Evolutionary conservation across 2,797 vertebrate genomes (phyloP), one percentile per base, ranked within the genome.

Genomic region (Sebastes itinus): DNA sequence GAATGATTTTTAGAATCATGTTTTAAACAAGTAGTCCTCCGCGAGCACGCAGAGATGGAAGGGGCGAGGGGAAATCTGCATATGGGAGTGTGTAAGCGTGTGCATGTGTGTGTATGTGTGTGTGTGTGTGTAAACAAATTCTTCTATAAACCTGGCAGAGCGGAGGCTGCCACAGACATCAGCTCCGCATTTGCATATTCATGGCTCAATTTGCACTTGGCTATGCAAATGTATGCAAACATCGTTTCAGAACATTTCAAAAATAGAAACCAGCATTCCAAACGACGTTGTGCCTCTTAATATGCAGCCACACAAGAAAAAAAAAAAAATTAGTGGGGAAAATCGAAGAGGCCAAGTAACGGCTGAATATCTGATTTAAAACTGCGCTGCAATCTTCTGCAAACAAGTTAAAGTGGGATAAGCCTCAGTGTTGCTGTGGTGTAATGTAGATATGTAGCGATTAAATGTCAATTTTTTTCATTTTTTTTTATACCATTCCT

Each of bases 221-320:
- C 94, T 96, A 96, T 96, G 95, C 95, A 96, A 96, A 96, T 96
- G 95, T 96, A 96, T 96, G 95, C 95, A 96, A 96, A 96, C 95
- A 96, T 95, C 92, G 88, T 96, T 95, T 96, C 95, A 95, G 95
- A 96, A 95, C 95, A 95, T 96, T 95, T 95, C 95, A 95, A 96
- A 96, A 96, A 96, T 96, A 96, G 95, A 95, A 96, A 95, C 94
- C 93, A 92, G 93, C 93, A 95, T 95, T 95, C 94, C 94, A 94
- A 94, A 95, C 90, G 91, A 95, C 94, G 91, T 90, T 84, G 91
- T 88, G 92, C 94, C 93, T 92, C 93, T 96, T 95, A 95, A 95
- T 95, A 95, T 95, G 94, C 93, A 94, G 91, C 92, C 91, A 87
- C 92, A 94, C 85, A 88, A 83, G 86, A 60, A 83, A 82, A 80